Conservation (phyloP, 1,140 invertebrate genomes). For the Drosophila pectinifera region DNA sequence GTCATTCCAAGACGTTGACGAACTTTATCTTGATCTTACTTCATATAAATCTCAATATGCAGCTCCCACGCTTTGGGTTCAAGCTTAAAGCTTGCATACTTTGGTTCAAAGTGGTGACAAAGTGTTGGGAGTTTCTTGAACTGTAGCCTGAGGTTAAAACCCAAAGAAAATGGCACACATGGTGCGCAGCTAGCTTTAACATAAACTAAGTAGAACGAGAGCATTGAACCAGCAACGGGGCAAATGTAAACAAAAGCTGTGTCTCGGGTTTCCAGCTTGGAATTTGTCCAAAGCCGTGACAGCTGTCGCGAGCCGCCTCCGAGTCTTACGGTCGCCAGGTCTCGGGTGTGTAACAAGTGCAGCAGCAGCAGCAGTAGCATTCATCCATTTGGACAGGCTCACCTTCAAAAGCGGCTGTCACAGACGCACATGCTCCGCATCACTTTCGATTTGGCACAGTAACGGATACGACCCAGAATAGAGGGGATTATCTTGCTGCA, state of each 20-base stretch:
- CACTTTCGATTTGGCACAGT: slow-evolving; percentile 73
- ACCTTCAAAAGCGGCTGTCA: slow-evolving; percentile 51
- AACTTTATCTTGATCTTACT: slow-evolving; percentile 48
- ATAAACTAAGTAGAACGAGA: slow-evolving; percentile 20
- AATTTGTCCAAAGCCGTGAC: slow-evolving; percentile 29
- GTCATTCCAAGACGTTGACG: slow-evolving; percentile 65
- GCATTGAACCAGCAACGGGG: slow-evolving; percentile 20
- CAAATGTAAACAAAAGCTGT: slow-evolving; percentile 33
- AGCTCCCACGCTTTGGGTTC: slow-evolving; percentile 38
- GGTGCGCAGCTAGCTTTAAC: not conserved
- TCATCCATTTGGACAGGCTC: slow-evolving; percentile 64
- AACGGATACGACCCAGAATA: slow-evolving; percentile 26
- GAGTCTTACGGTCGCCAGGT: slow-evolving; percentile 3
- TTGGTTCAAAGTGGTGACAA: slow-evolving; percentile 21
- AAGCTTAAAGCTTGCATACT: slow-evolving; percentile 24
- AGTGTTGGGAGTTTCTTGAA: slow-evolving; percentile 27
- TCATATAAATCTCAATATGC: slow-evolving; percentile 32
- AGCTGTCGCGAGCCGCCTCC: slow-evolving; percentile 33
- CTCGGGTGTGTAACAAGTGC: slow-evolving; percentile 47
- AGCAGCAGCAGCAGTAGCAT: too few species aligned
- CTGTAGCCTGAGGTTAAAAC: not conserved
- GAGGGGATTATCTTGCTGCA: slow-evolving; percentile 27
- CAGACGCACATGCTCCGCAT: slow-evolving; percentile 34
- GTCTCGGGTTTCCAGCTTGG: slow-evolving; percentile 27
- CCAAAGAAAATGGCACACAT: slow-evolving; percentile 3